Evolutionary conservation across 2,888 invertebrate genomes (phyloP).

Genomic region (Drosophila gaucha): DNA sequence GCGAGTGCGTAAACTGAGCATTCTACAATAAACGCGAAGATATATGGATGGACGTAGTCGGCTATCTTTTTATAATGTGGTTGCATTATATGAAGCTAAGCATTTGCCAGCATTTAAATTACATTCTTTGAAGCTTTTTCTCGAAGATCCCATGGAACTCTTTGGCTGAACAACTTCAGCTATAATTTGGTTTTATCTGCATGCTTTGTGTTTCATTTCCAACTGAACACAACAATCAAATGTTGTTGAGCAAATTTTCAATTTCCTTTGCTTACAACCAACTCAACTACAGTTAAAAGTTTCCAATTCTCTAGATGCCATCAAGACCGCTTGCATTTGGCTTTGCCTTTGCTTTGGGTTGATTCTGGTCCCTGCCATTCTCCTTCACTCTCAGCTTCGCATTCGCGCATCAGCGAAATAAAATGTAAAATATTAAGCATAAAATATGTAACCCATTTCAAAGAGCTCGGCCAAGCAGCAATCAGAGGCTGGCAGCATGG

Average conservation of each 20-base stretch:
- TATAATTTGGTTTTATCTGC: conserved; percentile 38
- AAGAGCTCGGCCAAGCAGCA: conserved; percentile 31
- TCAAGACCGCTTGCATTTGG: conserved; percentile 44
- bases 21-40: no score
- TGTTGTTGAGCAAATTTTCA: conserved; percentile 51
- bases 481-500: background rate
- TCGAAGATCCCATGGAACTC: background rate
- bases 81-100: background rate
- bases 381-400: conserved; percentile 25
- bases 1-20: conserved; percentile 14
- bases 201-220: conserved; percentile 38
- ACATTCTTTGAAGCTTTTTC: background rate
- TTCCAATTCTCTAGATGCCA: conserved; percentile 43
- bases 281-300: conserved; percentile 39
- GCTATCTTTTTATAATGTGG: background rate
- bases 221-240: conserved; percentile 54
- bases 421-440: conserved; percentile 81
- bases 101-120: conserved; percentile 12
- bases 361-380: conserved; percentile 3
- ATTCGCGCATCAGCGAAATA: conserved; percentile 61
- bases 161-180: conserved; percentile 6
- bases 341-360: conserved; percentile 6
- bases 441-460: conserved; percentile 82
- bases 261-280: conserved; percentile 37
- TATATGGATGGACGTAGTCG: background rate